Base-by-base conservation (phyloP, 2,888 invertebrate genomes). In the Agriopis leucophaearia region DNA sequence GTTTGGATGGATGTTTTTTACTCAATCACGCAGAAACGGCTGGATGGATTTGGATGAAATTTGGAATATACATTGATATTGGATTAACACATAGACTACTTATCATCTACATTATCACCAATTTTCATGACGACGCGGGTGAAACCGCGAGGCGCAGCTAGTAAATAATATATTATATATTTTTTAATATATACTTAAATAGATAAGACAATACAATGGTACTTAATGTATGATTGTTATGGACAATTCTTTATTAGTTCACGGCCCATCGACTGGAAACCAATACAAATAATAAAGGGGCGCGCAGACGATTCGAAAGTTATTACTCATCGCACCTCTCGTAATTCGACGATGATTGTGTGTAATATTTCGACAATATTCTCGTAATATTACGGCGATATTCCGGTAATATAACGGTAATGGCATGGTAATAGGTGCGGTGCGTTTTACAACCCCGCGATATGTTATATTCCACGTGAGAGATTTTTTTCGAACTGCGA, bases 261-360 rank as follows among this genome's bases (percentile, higher is more conserved):
- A n/a, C 52, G 8, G 13, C 35, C 15, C 56, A 60, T 55, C 60
- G 51, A 45, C 42, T 5, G 36, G 38, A 56, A 40, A 58, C 18
- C 50, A 56, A 56, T 9, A 60, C n/a, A 47, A 57, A 27, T 66
- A 69, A 73, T 73, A 68, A 71, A 72, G 66, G 62, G 48, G 60
- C 68, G 35, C 50, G 44, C 55, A 63, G 66, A 69, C 61, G 73
- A 72, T 72, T 58, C 70, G 51, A 54, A 69, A 73, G 70, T 78
- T 74, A 78, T 74, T 61, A 65, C 75, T 58, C 69, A 65, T 68
- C 69, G 66, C 70, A 65, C 54, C 60, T 69, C 62, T 56, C 59
- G 76, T 77, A 74, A 75, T 75, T 73, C 76, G 66, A 57, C 70
- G 71, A 75, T 74, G 75, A 77, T 77, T 78, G 74, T 69, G 72